Conservation (phyloP, 1,140 invertebrate genomes). For the Panagrolaimus sp. region DNA sequence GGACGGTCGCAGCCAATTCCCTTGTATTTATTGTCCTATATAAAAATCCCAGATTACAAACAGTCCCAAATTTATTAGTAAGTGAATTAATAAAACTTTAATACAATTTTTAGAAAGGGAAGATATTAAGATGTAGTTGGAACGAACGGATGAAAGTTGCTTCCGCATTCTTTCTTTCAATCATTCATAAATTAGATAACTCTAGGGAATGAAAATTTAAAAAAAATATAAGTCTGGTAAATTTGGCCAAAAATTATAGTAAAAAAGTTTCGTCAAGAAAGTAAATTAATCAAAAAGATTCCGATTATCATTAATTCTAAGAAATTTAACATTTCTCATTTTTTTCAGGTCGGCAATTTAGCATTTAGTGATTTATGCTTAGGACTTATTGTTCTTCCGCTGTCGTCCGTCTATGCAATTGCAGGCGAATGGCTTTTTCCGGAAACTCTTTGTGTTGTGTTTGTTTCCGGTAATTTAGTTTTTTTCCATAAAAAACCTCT, state of each 20-base stretch:
- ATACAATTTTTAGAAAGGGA: too few relatives aligned
- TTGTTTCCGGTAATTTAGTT: conserved; percentile 51
- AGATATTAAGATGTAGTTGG: too few relatives aligned
- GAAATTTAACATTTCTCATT: conserved; percentile 15
- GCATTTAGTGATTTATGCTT: conserved; percentile 58
- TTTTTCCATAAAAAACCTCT: too few relatives aligned
- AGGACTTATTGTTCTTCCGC: conserved; percentile 53
- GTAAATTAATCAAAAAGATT: too few relatives aligned
- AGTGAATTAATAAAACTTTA: conserved; percentile 20
- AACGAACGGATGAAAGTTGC: too few relatives aligned
- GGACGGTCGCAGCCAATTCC: conserved; percentile 54
- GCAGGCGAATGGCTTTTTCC: conserved; percentile 58
- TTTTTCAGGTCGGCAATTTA: conserved; percentile 54
- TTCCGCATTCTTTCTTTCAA: too few relatives aligned
- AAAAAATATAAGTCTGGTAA: too few relatives aligned
- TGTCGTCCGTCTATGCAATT: conserved; percentile 58
- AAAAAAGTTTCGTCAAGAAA: too few relatives aligned
- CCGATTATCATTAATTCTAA: conserved; percentile 1
- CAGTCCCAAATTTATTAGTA: conserved; percentile 58
- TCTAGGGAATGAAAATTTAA: too few relatives aligned
- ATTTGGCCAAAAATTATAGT: too few relatives aligned
- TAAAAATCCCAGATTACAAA: conserved; percentile 58
- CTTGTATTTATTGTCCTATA: conserved; percentile 58
- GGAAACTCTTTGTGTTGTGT: conserved; percentile 56
- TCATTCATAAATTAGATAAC: too few relatives aligned